Conservation (phyloP, 1,140 invertebrate species). For the Dinoponera quadriceps region DNA sequence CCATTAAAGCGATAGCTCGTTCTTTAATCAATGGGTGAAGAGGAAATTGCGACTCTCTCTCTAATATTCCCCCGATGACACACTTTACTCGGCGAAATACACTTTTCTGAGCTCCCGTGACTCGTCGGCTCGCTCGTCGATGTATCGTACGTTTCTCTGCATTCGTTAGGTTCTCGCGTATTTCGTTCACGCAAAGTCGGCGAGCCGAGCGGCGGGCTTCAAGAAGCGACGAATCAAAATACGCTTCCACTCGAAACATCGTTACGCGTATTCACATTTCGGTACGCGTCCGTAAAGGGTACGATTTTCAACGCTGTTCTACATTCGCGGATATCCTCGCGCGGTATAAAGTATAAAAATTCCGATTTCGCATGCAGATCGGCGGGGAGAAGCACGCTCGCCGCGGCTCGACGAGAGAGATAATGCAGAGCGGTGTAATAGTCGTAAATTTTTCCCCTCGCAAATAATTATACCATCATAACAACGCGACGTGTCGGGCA, state of each 20-base stretch:
- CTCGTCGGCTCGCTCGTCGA: not conserved
- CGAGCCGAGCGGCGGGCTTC: no score
- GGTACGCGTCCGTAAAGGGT: not conserved
- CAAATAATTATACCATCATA: constrained; percentile 58
- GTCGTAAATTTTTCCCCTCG: constrained; percentile 55
- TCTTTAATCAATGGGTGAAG: constrained; percentile 39
- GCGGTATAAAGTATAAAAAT: constrained; percentile 20
- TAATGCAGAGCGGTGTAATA: constrained; percentile 49
- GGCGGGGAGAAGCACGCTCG: not conserved
- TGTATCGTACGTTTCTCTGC: not conserved
- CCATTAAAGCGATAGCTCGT: constrained; percentile 51
- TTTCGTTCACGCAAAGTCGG: no score
- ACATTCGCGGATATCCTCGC: not conserved
- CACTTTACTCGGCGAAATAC: not conserved
- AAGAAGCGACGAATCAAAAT: constrained; percentile 46
- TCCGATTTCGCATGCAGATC: not conserved
- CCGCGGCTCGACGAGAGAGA: constrained; percentile 22
- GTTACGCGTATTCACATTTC: not conserved
- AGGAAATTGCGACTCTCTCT: not conserved
- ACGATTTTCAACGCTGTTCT: not conserved
- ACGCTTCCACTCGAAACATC: not conserved
- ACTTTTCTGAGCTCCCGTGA: not conserved
- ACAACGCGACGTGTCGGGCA: constrained; percentile 43
- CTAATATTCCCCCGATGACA: not conserved
- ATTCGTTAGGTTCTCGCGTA: constrained; percentile 51